Percentiles rank a stretch among this genome's conserved stretches.
These are phyloP conservation scores for Pogonomyrmex barbatus DNA, from an alignment of 1,140 invertebrate genomes.

Conservation along the genomic window DNA sequence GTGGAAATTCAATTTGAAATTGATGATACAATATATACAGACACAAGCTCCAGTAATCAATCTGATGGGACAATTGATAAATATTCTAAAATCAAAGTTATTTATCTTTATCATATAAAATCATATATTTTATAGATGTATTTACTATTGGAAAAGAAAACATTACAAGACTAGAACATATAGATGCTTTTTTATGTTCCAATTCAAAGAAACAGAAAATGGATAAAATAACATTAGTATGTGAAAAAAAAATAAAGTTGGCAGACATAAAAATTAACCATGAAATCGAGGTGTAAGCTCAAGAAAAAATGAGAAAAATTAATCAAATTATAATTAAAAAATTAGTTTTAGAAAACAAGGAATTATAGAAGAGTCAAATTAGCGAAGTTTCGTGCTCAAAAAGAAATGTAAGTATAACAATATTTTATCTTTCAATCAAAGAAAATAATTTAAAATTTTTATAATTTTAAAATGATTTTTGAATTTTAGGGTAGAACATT, in stretches of 20 bases:
- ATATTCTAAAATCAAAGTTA: too few species aligned
- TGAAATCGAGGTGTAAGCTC: slow-evolving; percentile 1
- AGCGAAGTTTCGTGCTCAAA: slow-evolving; percentile 9
- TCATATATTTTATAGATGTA: slow-evolving; percentile 9
- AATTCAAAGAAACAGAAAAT: background rate
- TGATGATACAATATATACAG: background rate
- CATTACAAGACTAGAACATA: background rate
- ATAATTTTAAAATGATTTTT: background rate
- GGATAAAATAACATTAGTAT: background rate
- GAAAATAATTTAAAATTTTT: too few species aligned
- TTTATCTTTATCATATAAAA: too few species aligned
- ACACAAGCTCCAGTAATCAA: background rate
- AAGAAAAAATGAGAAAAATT: background rate
- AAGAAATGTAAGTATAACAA: background rate
- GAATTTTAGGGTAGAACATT: background rate
- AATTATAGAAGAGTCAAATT: background rate
- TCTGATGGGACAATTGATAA: too few species aligned
- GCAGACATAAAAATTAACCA: slow-evolving; percentile 12
- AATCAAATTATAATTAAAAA: slow-evolving; percentile 5
- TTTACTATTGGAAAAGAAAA: background rate
- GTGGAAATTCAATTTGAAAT: background rate
- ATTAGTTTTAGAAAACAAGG: background rate
- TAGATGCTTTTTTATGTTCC: background rate
- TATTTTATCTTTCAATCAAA: background rate
- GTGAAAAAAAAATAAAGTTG: background rate